These are phyloP conservation scores for Sabellastarte sp. DNA, from an alignment of 2,888 invertebrate genomes.

Conservation along the genomic window DNA sequence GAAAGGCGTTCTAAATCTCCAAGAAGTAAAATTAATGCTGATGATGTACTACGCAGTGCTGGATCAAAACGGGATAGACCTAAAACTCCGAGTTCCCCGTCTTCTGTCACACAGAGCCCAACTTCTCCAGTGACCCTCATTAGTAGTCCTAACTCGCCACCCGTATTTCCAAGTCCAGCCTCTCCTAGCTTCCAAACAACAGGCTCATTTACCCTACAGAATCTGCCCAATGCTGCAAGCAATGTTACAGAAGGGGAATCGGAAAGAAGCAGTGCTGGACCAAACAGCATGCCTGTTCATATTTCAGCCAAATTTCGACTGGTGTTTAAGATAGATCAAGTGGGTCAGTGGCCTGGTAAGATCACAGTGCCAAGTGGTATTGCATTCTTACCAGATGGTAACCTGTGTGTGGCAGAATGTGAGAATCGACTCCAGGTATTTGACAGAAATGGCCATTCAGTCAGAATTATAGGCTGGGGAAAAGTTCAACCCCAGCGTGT, in stretches of 20 bases:
- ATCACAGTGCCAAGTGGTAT: slow-evolving; percentile 22
- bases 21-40: slow-evolving; percentile 24
- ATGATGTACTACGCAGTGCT: slow-evolving; percentile 12
- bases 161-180: neutral
- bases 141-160: neutral
- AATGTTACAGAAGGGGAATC: neutral
- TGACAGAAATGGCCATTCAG: slow-evolving; percentile 19
- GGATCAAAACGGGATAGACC: neutral
- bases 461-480: slow-evolving; percentile 31
- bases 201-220: too few species aligned
- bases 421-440: slow-evolving; percentile 30
- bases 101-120: neutral
- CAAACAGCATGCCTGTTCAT: neutral
- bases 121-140: neutral
- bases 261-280: neutral
- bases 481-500: slow-evolving; percentile 27
- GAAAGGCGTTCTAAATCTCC: slow-evolving; percentile 6
- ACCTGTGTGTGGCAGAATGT: slow-evolving; percentile 26
- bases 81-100: slow-evolving; percentile 5
- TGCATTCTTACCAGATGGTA: slow-evolving; percentile 19
- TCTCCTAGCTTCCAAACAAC: too few species aligned
- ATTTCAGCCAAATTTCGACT: slow-evolving; percentile 3
- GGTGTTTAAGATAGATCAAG: slow-evolving; percentile 25
- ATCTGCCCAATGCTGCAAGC: too few species aligned
- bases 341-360: slow-evolving; percentile 30